Evolutionary conservation across 2,113 vertebrate species (phyloP).

Genomic region (Takifugu bimaculatus): DNA sequence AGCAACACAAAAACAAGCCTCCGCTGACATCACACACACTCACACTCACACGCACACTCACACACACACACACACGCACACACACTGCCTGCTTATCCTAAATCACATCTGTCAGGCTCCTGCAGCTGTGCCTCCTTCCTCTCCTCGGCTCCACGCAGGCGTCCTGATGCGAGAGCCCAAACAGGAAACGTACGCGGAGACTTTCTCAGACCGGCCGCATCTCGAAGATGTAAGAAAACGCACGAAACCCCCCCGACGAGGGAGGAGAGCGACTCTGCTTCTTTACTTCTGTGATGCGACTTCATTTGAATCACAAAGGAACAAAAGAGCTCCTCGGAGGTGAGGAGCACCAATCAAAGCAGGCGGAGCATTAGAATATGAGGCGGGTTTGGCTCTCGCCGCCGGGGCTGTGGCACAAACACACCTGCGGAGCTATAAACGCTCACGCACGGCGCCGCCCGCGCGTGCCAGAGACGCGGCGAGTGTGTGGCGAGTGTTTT

Average conservation of each 20-base stretch:
- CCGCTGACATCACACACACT: too few relatives aligned
- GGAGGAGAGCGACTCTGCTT: conserved; percentile 12
- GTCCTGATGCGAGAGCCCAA: conserved; percentile 2
- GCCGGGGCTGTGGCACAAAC: too few relatives aligned
- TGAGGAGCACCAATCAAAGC: not conserved
- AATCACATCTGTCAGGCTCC: not conserved
- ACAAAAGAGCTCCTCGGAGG: conserved; percentile 36
- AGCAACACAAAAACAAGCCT: too few relatives aligned
- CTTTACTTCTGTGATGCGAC: conserved; percentile 27
- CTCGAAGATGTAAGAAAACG: conserved; percentile 19
- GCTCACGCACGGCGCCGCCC: conserved; percentile 31
- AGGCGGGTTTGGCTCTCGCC: too few relatives aligned
- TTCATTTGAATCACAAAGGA: conserved; percentile 64
- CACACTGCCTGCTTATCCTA: conserved; percentile 1
- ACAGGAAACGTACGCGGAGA: not conserved
- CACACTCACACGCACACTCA: too few relatives aligned
- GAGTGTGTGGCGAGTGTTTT: conserved; percentile 35
- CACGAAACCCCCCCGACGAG: conserved; percentile 18
- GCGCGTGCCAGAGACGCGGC: conserved; percentile 13
- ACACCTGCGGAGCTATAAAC: conserved; percentile 6
- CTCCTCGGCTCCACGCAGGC: not conserved
- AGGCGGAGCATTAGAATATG: too few relatives aligned
- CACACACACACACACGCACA: too few relatives aligned
- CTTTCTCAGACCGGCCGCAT: conserved; percentile 19
- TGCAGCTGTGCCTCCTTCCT: not conserved